Base-by-base conservation (phyloP, 2,888 invertebrate genomes). In the Conops quadrifasciatus region DNA sequence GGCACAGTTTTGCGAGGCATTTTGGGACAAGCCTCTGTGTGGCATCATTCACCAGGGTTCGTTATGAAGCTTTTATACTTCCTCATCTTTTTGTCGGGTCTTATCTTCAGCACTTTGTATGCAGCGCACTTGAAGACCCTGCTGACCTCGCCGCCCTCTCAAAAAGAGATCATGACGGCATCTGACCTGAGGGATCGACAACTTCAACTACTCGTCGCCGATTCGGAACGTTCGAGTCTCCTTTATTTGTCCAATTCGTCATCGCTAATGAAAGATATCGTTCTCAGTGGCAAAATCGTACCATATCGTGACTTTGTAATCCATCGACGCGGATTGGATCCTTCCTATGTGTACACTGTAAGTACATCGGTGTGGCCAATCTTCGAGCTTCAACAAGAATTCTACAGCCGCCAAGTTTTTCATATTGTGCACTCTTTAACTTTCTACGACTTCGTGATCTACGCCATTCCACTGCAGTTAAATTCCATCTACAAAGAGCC, bases 401-500 rank as follows among this genome's bases (percentile, higher is more conserved):
- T 36, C 19, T 63, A 49, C 24, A 15, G 21, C 1, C 58, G 43
- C 13, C 47, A 49, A 2, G 3, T 63, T 13, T 73, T 73, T 26
- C 67, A 59, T 21, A 60, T 69, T 11, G 19, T 43, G 1, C 64
- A 71, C 1, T 43, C 66, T 0, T 58, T 77, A 72, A 70, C 67
- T 26, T 70, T 77, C 15, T 58, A 58, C 11, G 36, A 70, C 2
- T 26, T 59, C 11, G n/a, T 74, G 16, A 69, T 68, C 1, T 26
- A 72, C 26, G 16, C 58, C 13, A 72, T 77, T 26, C 75, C 76
- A 7, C 15, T 77, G 21, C 51, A 71, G n/a, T 64, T 64, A 15
- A 71, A 74, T 63, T 75, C 75, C 13, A 73, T 75, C 13, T 75
- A 74, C 60, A 36, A 28, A 21, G 68, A 63, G 2, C 70, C 71